Base-by-base conservation (phyloP, 2,888 invertebrate genomes). In the Lottia gigantea region DNA sequence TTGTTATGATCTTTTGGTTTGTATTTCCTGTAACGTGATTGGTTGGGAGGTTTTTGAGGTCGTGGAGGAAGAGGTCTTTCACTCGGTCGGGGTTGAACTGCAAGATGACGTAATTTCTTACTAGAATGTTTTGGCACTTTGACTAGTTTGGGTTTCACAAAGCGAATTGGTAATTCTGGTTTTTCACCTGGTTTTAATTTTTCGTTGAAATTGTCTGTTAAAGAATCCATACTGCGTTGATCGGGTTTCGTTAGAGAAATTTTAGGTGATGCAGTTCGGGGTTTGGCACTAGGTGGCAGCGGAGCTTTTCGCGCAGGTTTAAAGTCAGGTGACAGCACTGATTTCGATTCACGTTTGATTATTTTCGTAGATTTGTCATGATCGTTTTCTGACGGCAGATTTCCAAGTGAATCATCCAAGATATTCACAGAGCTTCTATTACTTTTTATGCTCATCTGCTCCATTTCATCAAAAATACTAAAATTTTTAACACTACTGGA, bases 61-160 rank as follows among this genome's bases (percentile, higher is more conserved):
- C 68, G 47, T 23, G 68, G 68, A 4, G 71, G 71, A 15, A 68
- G 65, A 47, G 68, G 68, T 49, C 71, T 16, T 26, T 46, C 31
- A n/a, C 65, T 62, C 8, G 68, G 68, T 31, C 45, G 15, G 6
- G 71, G 67, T 40, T 64, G 46, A 16, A 68, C 63, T 15, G 65
- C 62, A 11, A 68, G 64, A 47, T 68, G 68, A 16, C 62, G 40
- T 11, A 71, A 47, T 62, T 65, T 64, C 14, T 64, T 45, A 40
- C 64, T 55, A 6, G 64, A 63, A 49, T 70, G 49, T 62, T 75
- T 74, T 15, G 82, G 80, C 16, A 84, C 74, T 69, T 77, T 79
- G 40, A 82, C 77, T 66, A 83, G 71, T 68, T 79, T 83, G 12
- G 81, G 82, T 73, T 81, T 81, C 4, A 80, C 78, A 72, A 75